Evolutionary conservation across 2,113 vertebrate species (phyloP).

Genomic region (Mustela lutreola): DNA sequence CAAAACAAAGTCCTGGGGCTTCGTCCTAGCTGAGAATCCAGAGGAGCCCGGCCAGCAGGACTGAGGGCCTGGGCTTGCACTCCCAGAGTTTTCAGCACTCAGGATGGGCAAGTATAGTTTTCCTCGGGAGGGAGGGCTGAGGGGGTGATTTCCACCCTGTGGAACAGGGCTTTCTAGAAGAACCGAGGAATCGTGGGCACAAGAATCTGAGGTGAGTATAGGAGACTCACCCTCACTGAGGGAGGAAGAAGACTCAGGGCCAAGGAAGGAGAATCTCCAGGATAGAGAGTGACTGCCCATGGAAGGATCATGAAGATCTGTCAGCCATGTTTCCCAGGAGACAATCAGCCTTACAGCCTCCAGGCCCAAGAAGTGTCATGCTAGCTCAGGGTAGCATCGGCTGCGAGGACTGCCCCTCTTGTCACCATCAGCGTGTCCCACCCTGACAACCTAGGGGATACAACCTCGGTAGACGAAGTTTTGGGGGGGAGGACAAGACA

Average conservation of each 20-base stretch:
- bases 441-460: accelerated
- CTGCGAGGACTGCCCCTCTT: too few species aligned
- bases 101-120: accelerated
- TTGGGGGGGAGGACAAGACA: accelerated
- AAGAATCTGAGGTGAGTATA: accelerated
- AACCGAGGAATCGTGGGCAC: not conserved
- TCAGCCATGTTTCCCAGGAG: not conserved
- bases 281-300: accelerated
- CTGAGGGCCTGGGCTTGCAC: not conserved
- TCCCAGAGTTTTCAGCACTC: accelerated
- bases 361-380: too few species aligned
- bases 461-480: too few species aligned
- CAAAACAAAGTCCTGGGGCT: not conserved
- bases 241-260: not conserved
- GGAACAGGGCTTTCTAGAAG: not conserved
- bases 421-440: accelerated
- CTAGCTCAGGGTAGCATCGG: accelerated
- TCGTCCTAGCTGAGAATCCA: not conserved
- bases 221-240: not conserved
- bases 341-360: accelerated
- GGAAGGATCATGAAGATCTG: not conserved
- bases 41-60: accelerated
- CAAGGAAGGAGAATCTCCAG: too few species aligned
- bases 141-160: too few species aligned
- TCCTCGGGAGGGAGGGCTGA: accelerated